These are phyloP conservation scores for Spisula solida DNA, from an alignment of 2,888 invertebrate genomes.

Conservation along the genomic window DNA sequence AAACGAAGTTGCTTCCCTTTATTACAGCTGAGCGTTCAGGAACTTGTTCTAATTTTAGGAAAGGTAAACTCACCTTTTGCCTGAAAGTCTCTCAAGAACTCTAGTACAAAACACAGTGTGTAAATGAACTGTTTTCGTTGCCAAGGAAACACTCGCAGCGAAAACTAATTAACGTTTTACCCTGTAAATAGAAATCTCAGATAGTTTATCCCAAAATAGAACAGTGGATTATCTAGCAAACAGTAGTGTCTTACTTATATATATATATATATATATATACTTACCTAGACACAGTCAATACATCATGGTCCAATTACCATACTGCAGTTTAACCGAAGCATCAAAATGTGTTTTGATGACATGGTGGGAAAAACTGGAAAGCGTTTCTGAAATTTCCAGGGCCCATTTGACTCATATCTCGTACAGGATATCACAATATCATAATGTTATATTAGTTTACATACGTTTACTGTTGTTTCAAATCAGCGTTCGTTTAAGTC, in stretches of 20 bases:
- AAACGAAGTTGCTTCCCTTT: neutral
- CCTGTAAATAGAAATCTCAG: neutral
- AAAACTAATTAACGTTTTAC: constrained; percentile 13
- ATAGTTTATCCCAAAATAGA: constrained; percentile 1
- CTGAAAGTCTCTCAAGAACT: neutral
- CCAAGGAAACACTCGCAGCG: constrained; percentile 18
- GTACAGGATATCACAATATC: too few relatives aligned
- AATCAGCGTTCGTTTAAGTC: too few relatives aligned
- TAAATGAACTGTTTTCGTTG: neutral
- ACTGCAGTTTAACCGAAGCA: too few relatives aligned
- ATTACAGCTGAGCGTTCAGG: neutral
- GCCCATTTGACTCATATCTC: too few relatives aligned
- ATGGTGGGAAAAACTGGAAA: too few relatives aligned
- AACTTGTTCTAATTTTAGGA: neutral
- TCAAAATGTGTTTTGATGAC: too few relatives aligned
- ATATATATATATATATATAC: too few relatives aligned
- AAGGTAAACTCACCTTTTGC: neutral
- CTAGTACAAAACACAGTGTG: neutral
- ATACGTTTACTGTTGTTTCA: too few relatives aligned
- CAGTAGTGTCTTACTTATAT: neutral
- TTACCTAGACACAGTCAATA: too few relatives aligned
- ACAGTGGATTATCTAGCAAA: neutral
- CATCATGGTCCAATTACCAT: too few relatives aligned
- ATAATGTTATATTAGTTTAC: too few relatives aligned
- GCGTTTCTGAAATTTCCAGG: too few relatives aligned